Conservation (phyloP, 2,797 vertebrate species). For the Phalanger gymnotis region DNA sequence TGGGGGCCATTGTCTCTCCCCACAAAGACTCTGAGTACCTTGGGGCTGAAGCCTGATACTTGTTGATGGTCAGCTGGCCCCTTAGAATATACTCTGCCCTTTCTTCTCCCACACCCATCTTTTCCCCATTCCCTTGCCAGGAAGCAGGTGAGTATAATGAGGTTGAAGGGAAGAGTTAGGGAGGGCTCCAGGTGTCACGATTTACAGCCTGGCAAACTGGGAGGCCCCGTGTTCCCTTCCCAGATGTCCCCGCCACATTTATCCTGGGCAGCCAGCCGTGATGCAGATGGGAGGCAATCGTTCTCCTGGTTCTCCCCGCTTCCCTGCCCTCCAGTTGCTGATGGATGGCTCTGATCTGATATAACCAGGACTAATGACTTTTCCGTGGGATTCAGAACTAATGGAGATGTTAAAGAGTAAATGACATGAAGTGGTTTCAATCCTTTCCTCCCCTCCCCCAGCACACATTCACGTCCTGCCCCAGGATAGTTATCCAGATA, state of each 20-base stretch:
- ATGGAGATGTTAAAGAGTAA: slow-evolving; percentile 51
- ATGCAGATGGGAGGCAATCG: background rate
- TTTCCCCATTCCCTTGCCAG: background rate
- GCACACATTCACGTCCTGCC: background rate
- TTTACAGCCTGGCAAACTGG: background rate
- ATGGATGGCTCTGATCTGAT: slow-evolving; percentile 50
- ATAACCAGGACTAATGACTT: slow-evolving; percentile 60
- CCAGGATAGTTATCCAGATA: background rate
- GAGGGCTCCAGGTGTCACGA: background rate
- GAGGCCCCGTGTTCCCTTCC: background rate
- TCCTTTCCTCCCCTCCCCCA: too few relatives aligned
- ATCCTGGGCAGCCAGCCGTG: background rate
- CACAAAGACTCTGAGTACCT: background rate
- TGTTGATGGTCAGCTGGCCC: background rate
- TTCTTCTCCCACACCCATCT: background rate
- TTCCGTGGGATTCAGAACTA: slow-evolving; percentile 25
- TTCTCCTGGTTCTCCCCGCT: slow-evolving; percentile 33
- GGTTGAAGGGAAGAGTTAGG: background rate
- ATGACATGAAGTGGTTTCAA: background rate
- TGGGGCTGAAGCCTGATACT: background rate
- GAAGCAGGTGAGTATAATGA: background rate
- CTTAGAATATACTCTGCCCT: background rate
- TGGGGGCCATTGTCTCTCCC: background rate
- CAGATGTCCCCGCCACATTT: background rate
- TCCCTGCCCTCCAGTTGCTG: background rate